Conservation (phyloP, 1,140 invertebrate species). For the Drosophila neocordata region DNA sequence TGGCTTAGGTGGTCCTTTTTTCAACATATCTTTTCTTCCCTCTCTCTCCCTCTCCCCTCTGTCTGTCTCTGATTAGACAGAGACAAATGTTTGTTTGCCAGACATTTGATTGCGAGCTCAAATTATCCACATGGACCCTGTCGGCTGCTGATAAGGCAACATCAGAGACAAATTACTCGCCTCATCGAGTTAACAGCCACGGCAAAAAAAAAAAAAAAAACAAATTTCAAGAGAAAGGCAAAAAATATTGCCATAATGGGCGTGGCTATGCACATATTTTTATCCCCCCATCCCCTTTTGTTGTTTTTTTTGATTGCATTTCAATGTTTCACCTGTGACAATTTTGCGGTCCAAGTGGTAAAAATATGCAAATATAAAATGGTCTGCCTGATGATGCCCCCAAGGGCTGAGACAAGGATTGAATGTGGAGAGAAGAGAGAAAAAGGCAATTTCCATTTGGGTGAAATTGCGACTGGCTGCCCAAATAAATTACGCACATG, state of each 20-base stretch:
- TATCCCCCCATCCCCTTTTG: too few species aligned
- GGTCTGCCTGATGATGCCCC: conserved; percentile 41
- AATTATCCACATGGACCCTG: conserved; percentile 44
- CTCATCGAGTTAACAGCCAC: conserved; percentile 23
- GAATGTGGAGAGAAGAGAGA: not conserved
- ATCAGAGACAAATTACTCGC: conserved; percentile 47
- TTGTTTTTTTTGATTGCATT: conserved; percentile 20
- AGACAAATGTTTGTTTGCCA: conserved; percentile 75
- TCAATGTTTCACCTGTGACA: conserved; percentile 73
- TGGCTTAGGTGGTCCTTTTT: conserved; percentile 55
- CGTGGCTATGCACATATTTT: not conserved
- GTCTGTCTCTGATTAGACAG: conserved; percentile 26
- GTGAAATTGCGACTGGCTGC: conserved; percentile 73
- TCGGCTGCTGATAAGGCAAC: conserved; percentile 25
- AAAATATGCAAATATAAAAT: conserved; percentile 70
- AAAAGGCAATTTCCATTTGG: conserved; percentile 71
- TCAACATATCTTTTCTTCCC: conserved; percentile 13
- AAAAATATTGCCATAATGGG: not conserved
- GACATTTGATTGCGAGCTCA: conserved; percentile 50
- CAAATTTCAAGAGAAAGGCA: conserved; percentile 2
- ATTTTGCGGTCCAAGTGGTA: conserved; percentile 59
- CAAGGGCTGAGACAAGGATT: conserved; percentile 20
- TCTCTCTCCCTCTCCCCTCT: conserved; percentile 1
- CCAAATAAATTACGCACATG: conserved; percentile 80
- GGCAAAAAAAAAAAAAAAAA: too few species aligned